Percentiles rank a stretch among this genome's conserved stretches.
These are phyloP conservation scores for Ptychobarbus kaznakovi DNA, from an alignment of 2,797 vertebrate species.

Conservation along the genomic window DNA sequence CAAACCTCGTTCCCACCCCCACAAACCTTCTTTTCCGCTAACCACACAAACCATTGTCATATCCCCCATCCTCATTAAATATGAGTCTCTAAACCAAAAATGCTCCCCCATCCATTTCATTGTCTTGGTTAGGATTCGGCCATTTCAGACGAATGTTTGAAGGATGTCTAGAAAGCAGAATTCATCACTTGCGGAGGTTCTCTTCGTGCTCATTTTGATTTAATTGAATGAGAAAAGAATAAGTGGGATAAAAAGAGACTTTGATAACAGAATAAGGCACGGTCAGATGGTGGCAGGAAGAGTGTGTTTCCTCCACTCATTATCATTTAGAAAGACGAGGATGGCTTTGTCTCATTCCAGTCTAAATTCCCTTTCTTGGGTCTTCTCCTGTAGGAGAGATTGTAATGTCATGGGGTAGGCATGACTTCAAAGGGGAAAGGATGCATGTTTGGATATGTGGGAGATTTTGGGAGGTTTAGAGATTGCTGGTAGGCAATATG, in stretches of 20 bases:
- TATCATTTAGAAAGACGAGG: slow-evolving; percentile 31
- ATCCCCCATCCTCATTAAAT: slow-evolving; percentile 58
- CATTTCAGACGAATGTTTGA: slow-evolving; percentile 72
- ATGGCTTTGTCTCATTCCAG: slow-evolving; percentile 28
- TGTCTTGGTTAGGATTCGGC: slow-evolving; percentile 68
- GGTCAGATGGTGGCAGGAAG: slow-evolving; percentile 32
- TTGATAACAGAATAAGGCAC: slow-evolving; percentile 45
- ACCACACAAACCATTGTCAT: slow-evolving; percentile 49
- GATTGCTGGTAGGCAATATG: neutral
- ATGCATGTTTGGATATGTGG: neutral
- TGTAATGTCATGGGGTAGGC: slow-evolving; percentile 42
- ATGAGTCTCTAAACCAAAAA: slow-evolving; percentile 4
- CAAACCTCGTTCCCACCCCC: slow-evolving; percentile 61
- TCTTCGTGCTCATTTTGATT: slow-evolving; percentile 48
- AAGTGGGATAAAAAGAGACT: slow-evolving; percentile 56
- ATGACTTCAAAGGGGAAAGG: slow-evolving; percentile 42
- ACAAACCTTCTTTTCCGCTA: slow-evolving; percentile 54
- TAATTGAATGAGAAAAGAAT: slow-evolving; percentile 61
- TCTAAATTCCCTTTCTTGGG: slow-evolving; percentile 44
- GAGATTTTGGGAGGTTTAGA: neutral
- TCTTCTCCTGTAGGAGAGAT: slow-evolving; percentile 41
- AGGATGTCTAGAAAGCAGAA: slow-evolving; percentile 70
- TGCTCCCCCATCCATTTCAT: slow-evolving; percentile 56
- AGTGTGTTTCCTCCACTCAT: slow-evolving; percentile 1
- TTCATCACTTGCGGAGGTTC: neutral